A percentile compares a stretch with the other conserved stretches of the same genome.
Evolutionary conservation across 2,888 invertebrate species (phyloP).

Genomic region (Herminia tarsipennalis): DNA sequence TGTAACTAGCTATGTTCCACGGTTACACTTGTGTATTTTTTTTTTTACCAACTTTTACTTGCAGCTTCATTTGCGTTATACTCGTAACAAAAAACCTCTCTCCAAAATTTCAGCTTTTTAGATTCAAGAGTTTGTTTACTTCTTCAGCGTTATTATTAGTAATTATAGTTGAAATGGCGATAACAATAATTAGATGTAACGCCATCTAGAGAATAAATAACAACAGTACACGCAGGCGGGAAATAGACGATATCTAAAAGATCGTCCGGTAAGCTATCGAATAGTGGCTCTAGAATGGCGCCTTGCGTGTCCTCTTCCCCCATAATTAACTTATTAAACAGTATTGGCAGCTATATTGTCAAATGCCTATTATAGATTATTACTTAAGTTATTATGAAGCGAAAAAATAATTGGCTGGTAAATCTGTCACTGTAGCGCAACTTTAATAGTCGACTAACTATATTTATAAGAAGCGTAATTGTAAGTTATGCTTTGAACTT

Average conservation of each 20-base stretch:
- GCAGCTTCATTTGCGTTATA: too few relatives aligned
- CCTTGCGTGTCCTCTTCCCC: conserved; percentile 6
- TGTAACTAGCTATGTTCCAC: too few relatives aligned
- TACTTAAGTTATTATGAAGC: not conserved
- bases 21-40: too few relatives aligned
- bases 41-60: too few relatives aligned
- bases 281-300: conserved; percentile 10
- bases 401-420: conserved; percentile 10
- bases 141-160: too few relatives aligned
- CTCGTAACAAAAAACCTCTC: too few relatives aligned
- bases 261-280: conserved; percentile 25
- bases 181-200: conserved; percentile 27
- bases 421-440: conserved; percentile 5
- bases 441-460: conserved; percentile 1
- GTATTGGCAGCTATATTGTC: not conserved
- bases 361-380: not conserved
- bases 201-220: conserved; percentile 43
- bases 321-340: conserved; percentile 6
- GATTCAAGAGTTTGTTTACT: too few relatives aligned
- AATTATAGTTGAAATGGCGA: conserved; percentile 34
- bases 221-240: conserved; percentile 34
- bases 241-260: conserved; percentile 29
- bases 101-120: too few relatives aligned
- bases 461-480: conserved; percentile 7
- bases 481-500: conserved; percentile 10